These are phyloP conservation scores for Theristus sp. DNA, from an alignment of 2,888 invertebrate species.

Conservation along the genomic window DNA sequence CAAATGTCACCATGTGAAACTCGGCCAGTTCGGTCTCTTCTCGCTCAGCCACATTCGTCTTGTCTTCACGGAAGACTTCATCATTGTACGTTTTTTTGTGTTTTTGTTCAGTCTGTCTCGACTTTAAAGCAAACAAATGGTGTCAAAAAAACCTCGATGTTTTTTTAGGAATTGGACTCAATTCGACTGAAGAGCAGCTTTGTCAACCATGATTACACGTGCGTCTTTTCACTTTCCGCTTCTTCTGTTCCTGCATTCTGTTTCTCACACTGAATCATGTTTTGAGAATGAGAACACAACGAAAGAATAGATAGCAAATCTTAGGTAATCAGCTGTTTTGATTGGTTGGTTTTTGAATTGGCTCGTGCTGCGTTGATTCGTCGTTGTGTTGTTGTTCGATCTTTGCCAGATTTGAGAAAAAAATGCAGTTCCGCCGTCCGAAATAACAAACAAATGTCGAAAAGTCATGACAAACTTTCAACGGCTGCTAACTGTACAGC, in stretches of 20 bases:
- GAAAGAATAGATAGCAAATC: too few relatives aligned
- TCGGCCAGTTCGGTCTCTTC: constrained; percentile 11
- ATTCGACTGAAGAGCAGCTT: constrained; percentile 30
- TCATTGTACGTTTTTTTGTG: constrained; percentile 1
- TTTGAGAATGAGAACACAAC: background rate
- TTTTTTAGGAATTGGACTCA: constrained; percentile 27
- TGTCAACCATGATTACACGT: constrained; percentile 28
- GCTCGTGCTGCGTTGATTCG: too few relatives aligned
- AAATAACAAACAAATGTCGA: too few relatives aligned
- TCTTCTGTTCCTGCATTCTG: background rate
- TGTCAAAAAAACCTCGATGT: background rate
- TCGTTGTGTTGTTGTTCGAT: too few relatives aligned
- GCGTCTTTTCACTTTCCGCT: constrained; percentile 7
- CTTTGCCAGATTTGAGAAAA: too few relatives aligned
- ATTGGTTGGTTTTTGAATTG: too few relatives aligned
- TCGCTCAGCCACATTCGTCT: constrained; percentile 12
- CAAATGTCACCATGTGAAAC: constrained; percentile 7
- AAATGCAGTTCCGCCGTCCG: too few relatives aligned
- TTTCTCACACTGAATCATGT: too few relatives aligned
- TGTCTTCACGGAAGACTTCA: constrained; percentile 8
- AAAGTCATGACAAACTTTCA: too few relatives aligned
- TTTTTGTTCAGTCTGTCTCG: background rate
- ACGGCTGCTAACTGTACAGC: constrained; percentile 14
- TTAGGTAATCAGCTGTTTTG: too few relatives aligned
- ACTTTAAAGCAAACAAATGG: too few relatives aligned